phyloP scores from a whole-genome alignment of 2,113 vertebrate species.

The Sarotherodon lohbergeri region DNA sequence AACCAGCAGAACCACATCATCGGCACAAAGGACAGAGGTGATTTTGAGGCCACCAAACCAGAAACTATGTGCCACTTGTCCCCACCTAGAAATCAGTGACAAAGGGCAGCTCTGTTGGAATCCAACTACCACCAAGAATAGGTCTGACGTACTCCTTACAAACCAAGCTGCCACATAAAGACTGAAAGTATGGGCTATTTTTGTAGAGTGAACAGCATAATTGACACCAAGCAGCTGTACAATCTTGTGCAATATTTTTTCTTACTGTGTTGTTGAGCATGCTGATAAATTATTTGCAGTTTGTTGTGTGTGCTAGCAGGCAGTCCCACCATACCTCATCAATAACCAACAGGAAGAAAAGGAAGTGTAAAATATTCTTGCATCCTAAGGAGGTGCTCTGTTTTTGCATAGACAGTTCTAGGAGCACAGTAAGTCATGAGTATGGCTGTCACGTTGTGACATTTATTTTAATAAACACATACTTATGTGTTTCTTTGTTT shows the following conservation, averaged over 20 bases:
- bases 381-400: neutral
- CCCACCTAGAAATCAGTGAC: neutral
- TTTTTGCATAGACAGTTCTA: neutral
- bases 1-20: neutral
- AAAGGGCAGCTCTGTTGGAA: neutral
- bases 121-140: neutral
- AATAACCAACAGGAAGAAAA: neutral
- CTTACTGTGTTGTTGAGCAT: neutral
- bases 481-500: neutral
- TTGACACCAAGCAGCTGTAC: neutral
- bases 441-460: neutral
- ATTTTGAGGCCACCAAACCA: neutral
- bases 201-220: neutral
- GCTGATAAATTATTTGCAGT: neutral
- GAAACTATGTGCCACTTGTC: neutral
- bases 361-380: neutral
- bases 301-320: too few relatives aligned
- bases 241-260: neutral
- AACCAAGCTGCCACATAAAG: neutral
- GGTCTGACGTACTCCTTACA: neutral
- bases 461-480: neutral
- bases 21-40: fast-evolving
- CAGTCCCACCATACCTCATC: neutral
- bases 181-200: fast-evolving
- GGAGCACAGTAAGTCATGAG: neutral